Evolutionary conservation across 2,113 vertebrate species (phyloP).

Genomic region (Sapajus apella): DNA sequence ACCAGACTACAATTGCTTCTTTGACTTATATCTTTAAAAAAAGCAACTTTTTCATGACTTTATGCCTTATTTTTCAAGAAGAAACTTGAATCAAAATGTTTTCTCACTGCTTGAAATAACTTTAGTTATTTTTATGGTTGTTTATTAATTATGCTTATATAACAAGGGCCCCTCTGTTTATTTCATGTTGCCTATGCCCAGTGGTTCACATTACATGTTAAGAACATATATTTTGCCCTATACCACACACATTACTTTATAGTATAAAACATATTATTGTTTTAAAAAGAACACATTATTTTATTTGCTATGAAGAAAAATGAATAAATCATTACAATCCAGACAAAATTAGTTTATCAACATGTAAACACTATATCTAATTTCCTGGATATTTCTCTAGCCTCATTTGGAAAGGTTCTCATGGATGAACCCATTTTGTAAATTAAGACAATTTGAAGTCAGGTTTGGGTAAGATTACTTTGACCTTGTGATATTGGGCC

Average conservation of each 20-base stretch:
- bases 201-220: neutral
- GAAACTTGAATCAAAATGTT: neutral
- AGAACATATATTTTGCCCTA: neutral
- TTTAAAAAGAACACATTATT: neutral
- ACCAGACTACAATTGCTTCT: neutral
- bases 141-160: neutral
- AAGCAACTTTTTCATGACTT: neutral
- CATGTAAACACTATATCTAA: neutral
- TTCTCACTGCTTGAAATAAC: neutral
- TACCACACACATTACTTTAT: neutral
- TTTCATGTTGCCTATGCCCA: neutral
- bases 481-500: neutral
- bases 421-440: neutral
- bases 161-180: neutral
- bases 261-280: neutral
- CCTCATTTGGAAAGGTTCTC: neutral
- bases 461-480: slow-evolving; percentile 32
- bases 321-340: neutral
- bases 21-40: neutral
- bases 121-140: neutral
- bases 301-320: neutral
- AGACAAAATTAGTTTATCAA: neutral
- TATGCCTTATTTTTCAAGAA: neutral
- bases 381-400: slow-evolving; percentile 14
- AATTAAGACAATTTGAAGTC: slow-evolving; percentile 39